Base-by-base conservation (phyloP, 2,797 vertebrate species). In the Nyctalus aviator region DNA sequence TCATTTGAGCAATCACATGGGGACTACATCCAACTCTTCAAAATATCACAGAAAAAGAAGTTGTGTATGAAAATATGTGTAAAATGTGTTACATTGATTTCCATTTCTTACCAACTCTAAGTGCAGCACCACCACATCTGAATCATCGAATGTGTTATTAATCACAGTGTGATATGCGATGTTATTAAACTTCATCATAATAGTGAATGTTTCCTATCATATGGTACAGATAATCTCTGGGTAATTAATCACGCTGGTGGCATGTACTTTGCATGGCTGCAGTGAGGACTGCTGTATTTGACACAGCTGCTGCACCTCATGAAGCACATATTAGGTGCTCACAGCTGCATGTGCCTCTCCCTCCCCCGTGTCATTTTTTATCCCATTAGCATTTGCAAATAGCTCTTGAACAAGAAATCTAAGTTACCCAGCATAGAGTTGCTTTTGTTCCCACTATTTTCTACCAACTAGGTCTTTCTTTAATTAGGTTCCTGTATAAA, bases 401-500 rank as follows among this genome's bases (percentile, higher is more conserved):
- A 79, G 64, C 77, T 91, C 18, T 92, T 76, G 79, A 90, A 95
- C 62, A 94, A 68, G 79, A 95, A 96, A 72, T 85, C 66, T 92
- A 55, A 73, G 82, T 89, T 50, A 62, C 25, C 78, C 57, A 53
- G 27, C 62, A 71, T 84, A 44, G 84, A 94, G 90, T 27, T 96
- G 32, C n/a, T 89, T 93, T 75, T 73, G 23, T 95, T 81, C 57
- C 68, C 12, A 88, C 20, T 46, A 41, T 71, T 86, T 94, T 88
- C 87, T n/a, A 81, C 68, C 86, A 93, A 44, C 82, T 83, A 91
- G 73, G 41, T 92, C 69, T 93, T 77, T 66, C 73, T 92, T 96
- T 97, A 97, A 96, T 97, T 97, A 92, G 93, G 83, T 90, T 96
- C 83, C 92, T 96, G 53, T 94, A 83, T 96, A 94, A 96, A 94